phyloP scores from a whole-genome alignment of 2,113 vertebrate genomes.

The Thryonomys swinderianus region DNA sequence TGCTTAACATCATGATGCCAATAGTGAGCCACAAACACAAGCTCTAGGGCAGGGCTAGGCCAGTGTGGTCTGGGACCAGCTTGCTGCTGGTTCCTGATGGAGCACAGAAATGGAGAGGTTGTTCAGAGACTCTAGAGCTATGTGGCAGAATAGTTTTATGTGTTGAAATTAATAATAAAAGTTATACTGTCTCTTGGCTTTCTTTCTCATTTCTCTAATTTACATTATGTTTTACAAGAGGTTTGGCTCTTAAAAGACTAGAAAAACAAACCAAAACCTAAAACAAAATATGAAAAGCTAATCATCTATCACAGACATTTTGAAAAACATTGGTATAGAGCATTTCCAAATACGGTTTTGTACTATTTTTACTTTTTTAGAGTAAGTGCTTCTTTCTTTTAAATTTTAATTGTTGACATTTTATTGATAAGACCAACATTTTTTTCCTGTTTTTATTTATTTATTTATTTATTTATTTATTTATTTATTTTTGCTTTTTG shows the following conservation, averaged over 20 bases:
- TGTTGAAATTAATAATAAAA: conserved; percentile 4
- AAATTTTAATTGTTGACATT: not conserved
- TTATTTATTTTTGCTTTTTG: too few relatives aligned
- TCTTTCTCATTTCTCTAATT: conserved; percentile 15
- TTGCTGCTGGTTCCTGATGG: not conserved
- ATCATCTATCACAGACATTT: not conserved
- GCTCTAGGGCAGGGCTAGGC: not conserved
- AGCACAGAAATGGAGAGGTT: not conserved
- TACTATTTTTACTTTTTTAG: not conserved
- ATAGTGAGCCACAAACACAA: not conserved
- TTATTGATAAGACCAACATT: not conserved
- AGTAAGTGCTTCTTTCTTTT: not conserved
- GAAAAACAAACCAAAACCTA: not conserved
- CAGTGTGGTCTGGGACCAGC: not conserved
- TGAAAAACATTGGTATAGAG: not conserved
- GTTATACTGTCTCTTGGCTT: not conserved
- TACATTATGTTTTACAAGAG: conserved; percentile 17
- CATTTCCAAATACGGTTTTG: not conserved
- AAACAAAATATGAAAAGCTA: not conserved
- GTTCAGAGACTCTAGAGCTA: not conserved
- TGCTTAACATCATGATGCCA: not conserved
- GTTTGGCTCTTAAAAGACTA: not conserved
- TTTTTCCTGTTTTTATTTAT: not conserved
- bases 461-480: too few relatives aligned
- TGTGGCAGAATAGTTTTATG: not conserved